phyloP scores from a whole-genome alignment of 1,140 invertebrate genomes.

The Trialeurodes vaporariorum region DNA sequence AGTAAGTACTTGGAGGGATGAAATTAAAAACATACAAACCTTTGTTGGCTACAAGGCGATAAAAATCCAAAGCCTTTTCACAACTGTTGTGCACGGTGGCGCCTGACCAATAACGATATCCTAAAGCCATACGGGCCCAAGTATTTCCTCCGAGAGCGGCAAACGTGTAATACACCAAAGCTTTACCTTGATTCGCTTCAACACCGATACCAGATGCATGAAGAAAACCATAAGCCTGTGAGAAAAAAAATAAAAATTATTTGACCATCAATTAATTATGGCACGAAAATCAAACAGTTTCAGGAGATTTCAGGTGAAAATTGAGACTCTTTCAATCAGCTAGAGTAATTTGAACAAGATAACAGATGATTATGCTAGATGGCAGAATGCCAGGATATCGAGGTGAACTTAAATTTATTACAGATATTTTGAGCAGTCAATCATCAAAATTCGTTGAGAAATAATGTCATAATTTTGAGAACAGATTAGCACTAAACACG shows the following conservation, averaged over 20 bases:
- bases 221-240: conserved; percentile 75
- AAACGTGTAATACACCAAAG: conserved; percentile 84
- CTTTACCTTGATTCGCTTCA: conserved; percentile 76
- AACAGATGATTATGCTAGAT: no score
- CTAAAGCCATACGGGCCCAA: conserved; percentile 89
- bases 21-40: conserved; percentile 41
- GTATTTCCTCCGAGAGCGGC: conserved; percentile 79
- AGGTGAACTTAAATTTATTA: no score
- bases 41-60: conserved; percentile 79
- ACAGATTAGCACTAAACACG: no score
- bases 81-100: conserved; percentile 76
- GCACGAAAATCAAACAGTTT: no score
- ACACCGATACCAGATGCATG: conserved; percentile 75
- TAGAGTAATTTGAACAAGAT: no score
- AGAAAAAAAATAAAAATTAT: conserved; percentile 19
- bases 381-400: no score
- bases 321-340: no score
- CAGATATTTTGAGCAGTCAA: no score
- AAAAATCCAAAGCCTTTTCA: conserved; percentile 77
- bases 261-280: no score
- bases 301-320: no score
- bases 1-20: not conserved
- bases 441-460: no score
- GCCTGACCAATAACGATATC: conserved; percentile 80
- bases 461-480: no score